Percentiles rank a stretch among this genome's conserved stretches.
Conservation (phyloP, 2,797 vertebrate species). For the Anableps anableps region DNA sequence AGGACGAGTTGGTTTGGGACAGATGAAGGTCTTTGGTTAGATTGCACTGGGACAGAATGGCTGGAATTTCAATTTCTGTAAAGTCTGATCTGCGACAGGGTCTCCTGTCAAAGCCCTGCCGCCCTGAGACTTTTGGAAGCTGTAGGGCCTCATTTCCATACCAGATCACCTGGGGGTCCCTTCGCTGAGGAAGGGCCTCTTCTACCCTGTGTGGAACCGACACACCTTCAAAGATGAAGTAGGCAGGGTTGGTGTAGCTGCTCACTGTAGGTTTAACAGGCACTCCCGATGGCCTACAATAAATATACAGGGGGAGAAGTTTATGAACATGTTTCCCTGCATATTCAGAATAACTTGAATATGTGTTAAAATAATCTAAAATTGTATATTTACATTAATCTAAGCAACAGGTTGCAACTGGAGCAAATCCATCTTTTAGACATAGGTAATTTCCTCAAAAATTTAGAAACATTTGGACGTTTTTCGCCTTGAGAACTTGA, state of each 20-base stretch:
- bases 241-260: conserved; percentile 88
- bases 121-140: conserved; percentile 82
- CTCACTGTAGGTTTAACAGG: conserved; percentile 69
- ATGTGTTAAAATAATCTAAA: background rate
- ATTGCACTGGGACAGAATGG: conserved; percentile 70
- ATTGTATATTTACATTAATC: background rate
- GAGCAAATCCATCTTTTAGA: background rate
- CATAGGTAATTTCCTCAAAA: background rate
- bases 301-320: conserved; percentile 5
- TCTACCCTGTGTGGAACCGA: conserved; percentile 70
- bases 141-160: conserved; percentile 79
- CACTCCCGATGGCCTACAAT: conserved; percentile 66
- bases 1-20: conserved; percentile 74
- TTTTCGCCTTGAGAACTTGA: background rate
- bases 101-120: conserved; percentile 66
- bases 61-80: conserved; percentile 86
- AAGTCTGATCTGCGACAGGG: conserved; percentile 80
- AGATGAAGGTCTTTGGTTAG: conserved; percentile 61
- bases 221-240: conserved; percentile 86
- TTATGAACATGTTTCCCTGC: background rate
- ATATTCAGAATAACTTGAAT: background rate
- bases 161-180: conserved; percentile 77
- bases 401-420: background rate
- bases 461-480: background rate
- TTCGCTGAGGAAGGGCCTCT: conserved; percentile 60